Conservation (phyloP, 2,888 invertebrate species). For the Dastarcus helophoroides region DNA sequence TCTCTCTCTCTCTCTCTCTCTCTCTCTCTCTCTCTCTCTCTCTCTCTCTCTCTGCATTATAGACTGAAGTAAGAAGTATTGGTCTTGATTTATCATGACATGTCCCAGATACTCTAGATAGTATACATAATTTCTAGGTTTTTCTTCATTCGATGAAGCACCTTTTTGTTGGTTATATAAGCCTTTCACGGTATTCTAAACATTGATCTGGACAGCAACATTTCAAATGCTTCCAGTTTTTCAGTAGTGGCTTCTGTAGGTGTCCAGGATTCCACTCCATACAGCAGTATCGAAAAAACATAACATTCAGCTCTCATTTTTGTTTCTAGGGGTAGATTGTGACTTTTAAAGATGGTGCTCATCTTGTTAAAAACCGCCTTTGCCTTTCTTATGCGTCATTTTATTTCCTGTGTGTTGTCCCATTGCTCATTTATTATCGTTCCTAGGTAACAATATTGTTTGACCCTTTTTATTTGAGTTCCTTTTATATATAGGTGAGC, state of each 20-base stretch:
- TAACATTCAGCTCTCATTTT: slow-evolving; percentile 6
- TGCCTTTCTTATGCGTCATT: slow-evolving; percentile 1
- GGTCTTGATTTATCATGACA: no score
- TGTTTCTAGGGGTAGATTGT: slow-evolving; percentile 4
- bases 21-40: no score
- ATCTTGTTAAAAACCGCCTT: slow-evolving; percentile 4
- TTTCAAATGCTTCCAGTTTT: slow-evolving; percentile 6
- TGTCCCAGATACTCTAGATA: no score
- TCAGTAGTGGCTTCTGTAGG: neutral
- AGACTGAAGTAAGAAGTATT: no score
- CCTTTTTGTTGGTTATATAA: slow-evolving; percentile 3
- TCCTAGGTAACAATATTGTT: slow-evolving; percentile 2
- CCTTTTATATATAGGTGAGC: slow-evolving; percentile 2
- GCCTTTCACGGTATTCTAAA: slow-evolving; percentile 4
- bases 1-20: no score
- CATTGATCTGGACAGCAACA: slow-evolving; percentile 4
- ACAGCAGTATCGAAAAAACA: slow-evolving; percentile 6
- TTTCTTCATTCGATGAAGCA: slow-evolving; percentile 6
- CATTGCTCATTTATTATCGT: slow-evolving; percentile 6
- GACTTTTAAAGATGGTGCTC: slow-evolving; percentile 2
- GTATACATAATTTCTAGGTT: no score
- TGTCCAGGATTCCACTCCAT: slow-evolving; percentile 7
- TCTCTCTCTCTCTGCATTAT: no score
- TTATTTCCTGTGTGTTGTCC: slow-evolving; percentile 5
- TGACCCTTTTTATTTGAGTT: slow-evolving; percentile 4